A percentile compares a stretch with the other conserved stretches of the same genome.
These are phyloP conservation scores for Syngnathus typhle DNA, from an alignment of 2,113 vertebrate species.

Conservation along the genomic window DNA sequence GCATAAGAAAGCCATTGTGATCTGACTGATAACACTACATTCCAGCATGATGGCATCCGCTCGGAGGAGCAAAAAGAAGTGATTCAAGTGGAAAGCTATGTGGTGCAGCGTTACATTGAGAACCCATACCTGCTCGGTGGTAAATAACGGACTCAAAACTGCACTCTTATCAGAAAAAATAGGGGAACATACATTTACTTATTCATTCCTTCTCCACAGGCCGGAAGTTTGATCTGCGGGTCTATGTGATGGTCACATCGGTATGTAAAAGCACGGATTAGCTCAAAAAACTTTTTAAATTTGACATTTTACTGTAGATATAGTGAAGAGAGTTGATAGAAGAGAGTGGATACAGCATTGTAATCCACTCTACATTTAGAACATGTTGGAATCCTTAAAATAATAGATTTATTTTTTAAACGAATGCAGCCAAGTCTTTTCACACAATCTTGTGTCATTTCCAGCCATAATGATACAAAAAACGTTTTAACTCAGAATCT, in stretches of 20 bases:
- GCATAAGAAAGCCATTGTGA: neutral
- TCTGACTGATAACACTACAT: slow-evolving; percentile 12
- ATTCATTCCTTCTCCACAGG: slow-evolving; percentile 57
- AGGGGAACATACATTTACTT: neutral
- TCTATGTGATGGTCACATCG: slow-evolving; percentile 81
- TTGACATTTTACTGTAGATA: neutral
- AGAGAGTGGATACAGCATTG: too few relatives aligned
- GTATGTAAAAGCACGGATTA: slow-evolving; percentile 56
- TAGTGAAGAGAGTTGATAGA: too few relatives aligned
- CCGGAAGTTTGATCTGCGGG: slow-evolving; percentile 82
- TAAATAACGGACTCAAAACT: slow-evolving; percentile 31
- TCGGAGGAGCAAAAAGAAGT: slow-evolving; percentile 84
- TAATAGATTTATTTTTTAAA: neutral
- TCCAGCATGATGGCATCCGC: slow-evolving; percentile 68
- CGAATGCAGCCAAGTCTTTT: neutral
- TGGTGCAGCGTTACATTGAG: slow-evolving; percentile 85
- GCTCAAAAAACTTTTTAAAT: neutral
- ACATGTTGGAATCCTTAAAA: too few relatives aligned
- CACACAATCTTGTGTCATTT: neutral
- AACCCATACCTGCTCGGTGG: slow-evolving; percentile 87
- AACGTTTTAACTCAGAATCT: neutral
- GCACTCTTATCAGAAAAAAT: neutral
- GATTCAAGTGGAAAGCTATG: slow-evolving; percentile 80
- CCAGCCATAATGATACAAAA: neutral
- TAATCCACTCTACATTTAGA: too few relatives aligned